These are phyloP conservation scores for Drosophila santomea DNA, from an alignment of 1,140 invertebrate genomes.

Conservation along the genomic window DNA sequence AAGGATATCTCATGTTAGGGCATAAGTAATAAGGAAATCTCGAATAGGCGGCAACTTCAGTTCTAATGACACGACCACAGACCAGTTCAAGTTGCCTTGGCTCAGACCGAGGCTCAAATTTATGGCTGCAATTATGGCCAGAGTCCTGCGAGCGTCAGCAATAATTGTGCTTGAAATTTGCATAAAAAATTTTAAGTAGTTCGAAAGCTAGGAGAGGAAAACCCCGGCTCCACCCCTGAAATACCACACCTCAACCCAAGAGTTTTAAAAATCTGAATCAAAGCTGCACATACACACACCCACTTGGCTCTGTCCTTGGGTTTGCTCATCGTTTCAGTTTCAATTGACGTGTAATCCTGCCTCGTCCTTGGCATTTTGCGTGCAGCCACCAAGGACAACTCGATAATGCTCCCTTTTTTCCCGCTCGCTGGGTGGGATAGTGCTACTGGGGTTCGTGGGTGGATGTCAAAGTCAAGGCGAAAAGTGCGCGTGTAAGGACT, in stretches of 20 bases:
- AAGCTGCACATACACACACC: conserved; percentile 43
- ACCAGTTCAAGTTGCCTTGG: conserved; percentile 64
- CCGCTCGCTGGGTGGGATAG: conserved; percentile 18
- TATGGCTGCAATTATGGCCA: conserved; percentile 77
- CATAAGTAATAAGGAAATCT: conserved; percentile 55
- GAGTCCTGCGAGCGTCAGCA: conserved; percentile 59
- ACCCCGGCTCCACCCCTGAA: neutral
- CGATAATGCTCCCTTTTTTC: conserved; percentile 49
- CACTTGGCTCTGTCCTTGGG: conserved; percentile 67
- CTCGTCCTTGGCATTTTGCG: conserved; percentile 77
- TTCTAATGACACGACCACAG: conserved; percentile 53
- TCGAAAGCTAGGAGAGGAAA: conserved; percentile 42
- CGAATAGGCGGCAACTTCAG: conserved; percentile 63
- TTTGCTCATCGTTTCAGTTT: conserved; percentile 46
- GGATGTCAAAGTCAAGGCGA: conserved; percentile 80
- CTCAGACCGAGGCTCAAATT: conserved; percentile 52
- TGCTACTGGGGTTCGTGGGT: conserved; percentile 12
- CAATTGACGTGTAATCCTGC: conserved; percentile 81
- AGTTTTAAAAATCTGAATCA: conserved; percentile 24
- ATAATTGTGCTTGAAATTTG: conserved; percentile 77
- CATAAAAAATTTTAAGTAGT: conserved; percentile 75
- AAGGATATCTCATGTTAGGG: neutral
- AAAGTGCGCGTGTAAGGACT: conserved; percentile 54
- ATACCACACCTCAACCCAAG: neutral
- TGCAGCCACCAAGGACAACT: conserved; percentile 62